Evolutionary conservation across 1,140 invertebrate genomes (phyloP).

Genomic region (Lepidurus arcticus): DNA sequence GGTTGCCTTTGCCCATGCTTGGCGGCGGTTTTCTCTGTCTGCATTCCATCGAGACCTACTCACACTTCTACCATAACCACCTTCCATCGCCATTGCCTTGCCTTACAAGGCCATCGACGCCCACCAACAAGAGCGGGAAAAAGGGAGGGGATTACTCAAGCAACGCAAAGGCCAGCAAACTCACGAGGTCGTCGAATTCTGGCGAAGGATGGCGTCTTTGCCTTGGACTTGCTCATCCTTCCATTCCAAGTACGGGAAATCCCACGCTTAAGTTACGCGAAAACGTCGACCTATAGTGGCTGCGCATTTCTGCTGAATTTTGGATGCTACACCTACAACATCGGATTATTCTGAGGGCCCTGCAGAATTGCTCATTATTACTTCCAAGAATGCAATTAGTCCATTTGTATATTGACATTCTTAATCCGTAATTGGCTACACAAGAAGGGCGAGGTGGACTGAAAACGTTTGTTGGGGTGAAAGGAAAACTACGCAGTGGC

Average conservation of each 20-base stretch:
- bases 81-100: not conserved
- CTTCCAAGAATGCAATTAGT: not conserved
- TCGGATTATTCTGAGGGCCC: not conserved
- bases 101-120: slow-evolving; percentile 20
- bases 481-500: not conserved
- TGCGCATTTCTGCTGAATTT: not conserved
- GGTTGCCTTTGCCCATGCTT: not conserved
- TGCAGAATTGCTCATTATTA: not conserved
- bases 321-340: not conserved
- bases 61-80: not conserved
- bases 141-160: not conserved
- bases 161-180: slow-evolving; percentile 18
- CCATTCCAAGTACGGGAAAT: slow-evolving; percentile 18
- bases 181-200: slow-evolving; percentile 21
- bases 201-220: slow-evolving; percentile 8
- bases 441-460: not conserved
- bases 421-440: not conserved
- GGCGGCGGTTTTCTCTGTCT: slow-evolving; percentile 1
- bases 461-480: not conserved
- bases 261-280: not conserved
- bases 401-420: not conserved
- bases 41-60: slow-evolving; percentile 21
- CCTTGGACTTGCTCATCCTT: slow-evolving; percentile 21
- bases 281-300: not conserved
- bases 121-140: not conserved